Percentiles rank a stretch among this genome's conserved stretches.
These are phyloP conservation scores for Lordiphosa fenestrarum DNA, from an alignment of 2,888 invertebrate genomes.

Conservation along the genomic window DNA sequence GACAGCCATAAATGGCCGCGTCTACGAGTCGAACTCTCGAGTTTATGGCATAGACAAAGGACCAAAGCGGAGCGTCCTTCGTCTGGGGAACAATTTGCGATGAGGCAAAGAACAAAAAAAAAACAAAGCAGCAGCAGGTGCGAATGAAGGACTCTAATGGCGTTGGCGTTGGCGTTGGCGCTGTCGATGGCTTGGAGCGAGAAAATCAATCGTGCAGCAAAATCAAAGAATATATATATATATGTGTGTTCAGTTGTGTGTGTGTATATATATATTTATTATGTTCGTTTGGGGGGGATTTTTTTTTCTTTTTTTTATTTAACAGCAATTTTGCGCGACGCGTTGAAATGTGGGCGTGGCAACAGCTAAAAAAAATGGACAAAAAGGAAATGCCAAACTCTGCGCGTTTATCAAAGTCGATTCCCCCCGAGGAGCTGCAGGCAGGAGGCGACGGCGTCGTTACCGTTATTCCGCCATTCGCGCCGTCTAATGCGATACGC, in stretches of 20 bases:
- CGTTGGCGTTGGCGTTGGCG: neutral
- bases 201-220: slow-evolving; percentile 41
- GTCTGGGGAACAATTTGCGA: slow-evolving; percentile 51
- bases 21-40: slow-evolving; percentile 5
- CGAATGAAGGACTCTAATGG: slow-evolving; percentile 29
- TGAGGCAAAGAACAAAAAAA: slow-evolving; percentile 10
- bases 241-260: neutral
- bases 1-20: slow-evolving; percentile 44
- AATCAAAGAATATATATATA: slow-evolving; percentile 2
- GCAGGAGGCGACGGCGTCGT: slow-evolving; percentile 30
- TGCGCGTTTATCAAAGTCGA: slow-evolving; percentile 65
- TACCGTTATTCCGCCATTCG: slow-evolving; percentile 46
- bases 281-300: neutral
- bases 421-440: slow-evolving; percentile 48
- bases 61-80: slow-evolving; percentile 11
- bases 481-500: slow-evolving; percentile 66
- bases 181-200: slow-evolving; percentile 32
- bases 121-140: slow-evolving; percentile 25
- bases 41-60: slow-evolving; percentile 22
- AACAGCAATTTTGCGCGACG: slow-evolving; percentile 37
- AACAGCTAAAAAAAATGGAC: neutral
- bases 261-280: slow-evolving; percentile 31
- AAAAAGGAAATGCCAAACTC: slow-evolving; percentile 6
- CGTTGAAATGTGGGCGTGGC: slow-evolving; percentile 57
- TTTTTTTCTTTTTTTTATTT: slow-evolving; percentile 50